Percentiles rank a stretch among this genome's conserved stretches.
Evolutionary conservation across 2,888 invertebrate species (phyloP).

Genomic region (Ochropacha duplaris): DNA sequence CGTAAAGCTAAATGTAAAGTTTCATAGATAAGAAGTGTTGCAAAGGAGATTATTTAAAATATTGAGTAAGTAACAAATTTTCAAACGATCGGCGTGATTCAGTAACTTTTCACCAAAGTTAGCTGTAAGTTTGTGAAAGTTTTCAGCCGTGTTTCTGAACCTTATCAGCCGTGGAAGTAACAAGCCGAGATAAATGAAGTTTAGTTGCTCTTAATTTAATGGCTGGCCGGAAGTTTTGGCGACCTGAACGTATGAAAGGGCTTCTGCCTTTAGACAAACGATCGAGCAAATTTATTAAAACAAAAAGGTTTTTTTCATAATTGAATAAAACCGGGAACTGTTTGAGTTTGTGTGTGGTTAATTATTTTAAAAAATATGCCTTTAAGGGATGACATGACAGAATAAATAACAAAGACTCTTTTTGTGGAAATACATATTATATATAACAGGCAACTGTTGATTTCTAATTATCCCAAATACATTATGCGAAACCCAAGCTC

Average conservation of each 20-base stretch:
- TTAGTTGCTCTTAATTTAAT: constrained; percentile 80
- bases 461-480: background rate
- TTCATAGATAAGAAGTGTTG: constrained; percentile 61
- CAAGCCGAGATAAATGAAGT: constrained; percentile 81
- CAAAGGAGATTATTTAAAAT: constrained; percentile 72
- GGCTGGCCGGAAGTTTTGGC: constrained; percentile 69
- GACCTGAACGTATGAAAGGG: constrained; percentile 65
- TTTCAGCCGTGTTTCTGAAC: constrained; percentile 70
- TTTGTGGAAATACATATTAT: no score
- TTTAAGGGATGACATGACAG: no score
- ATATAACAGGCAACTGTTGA: no score
- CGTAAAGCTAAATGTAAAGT: constrained; percentile 44
- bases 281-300: constrained; percentile 46
- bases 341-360: background rate
- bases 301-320: background rate
- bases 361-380: background rate
- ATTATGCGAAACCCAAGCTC: background rate
- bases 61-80: constrained; percentile 76
- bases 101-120: constrained; percentile 71
- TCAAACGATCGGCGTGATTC: constrained; percentile 77
- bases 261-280: constrained; percentile 53
- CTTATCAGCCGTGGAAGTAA: constrained; percentile 77
- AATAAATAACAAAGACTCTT: no score
- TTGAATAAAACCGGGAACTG: background rate
- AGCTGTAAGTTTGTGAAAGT: constrained; percentile 62